Percentiles rank a stretch among this genome's conserved stretches.
Evolutionary conservation across 2,797 vertebrate species (phyloP).

Genomic region (Manis javanica): DNA sequence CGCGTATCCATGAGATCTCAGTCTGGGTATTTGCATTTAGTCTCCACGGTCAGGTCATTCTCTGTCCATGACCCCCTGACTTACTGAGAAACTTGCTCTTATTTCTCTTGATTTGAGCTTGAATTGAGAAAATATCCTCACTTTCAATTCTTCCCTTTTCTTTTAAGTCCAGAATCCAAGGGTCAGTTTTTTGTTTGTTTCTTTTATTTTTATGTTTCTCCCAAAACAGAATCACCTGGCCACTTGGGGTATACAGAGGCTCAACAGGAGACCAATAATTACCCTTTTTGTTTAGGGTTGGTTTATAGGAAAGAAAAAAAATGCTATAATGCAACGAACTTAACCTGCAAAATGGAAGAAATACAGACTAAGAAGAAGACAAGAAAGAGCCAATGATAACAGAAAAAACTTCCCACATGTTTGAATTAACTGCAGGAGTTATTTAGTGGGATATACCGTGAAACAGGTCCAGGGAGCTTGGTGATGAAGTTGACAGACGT

Average conservation of each 20-base stretch:
- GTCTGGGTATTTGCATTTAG: not conserved
- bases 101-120: not conserved
- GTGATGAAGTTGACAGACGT: not conserved
- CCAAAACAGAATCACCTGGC: not conserved
- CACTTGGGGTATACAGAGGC: not conserved
- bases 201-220: not conserved
- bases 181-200: not conserved
- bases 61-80: not conserved
- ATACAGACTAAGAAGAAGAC: not conserved
- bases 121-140: not conserved
- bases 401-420: not conserved
- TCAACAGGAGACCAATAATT: not conserved
- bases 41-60: not conserved
- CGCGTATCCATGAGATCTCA: not conserved
- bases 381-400: not conserved
- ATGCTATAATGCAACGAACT: not conserved
- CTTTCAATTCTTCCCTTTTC: not conserved
- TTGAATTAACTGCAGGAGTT: not conserved
- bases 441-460: not conserved
- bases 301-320: not conserved
- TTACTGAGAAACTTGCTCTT: not conserved
- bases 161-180: not conserved
- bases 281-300: not conserved
- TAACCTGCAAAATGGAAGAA: not conserved
- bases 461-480: not conserved